These are phyloP conservation scores for Trididemnum clinides DNA, from an alignment of 23 tunicate species.

Conservation along the genomic window DNA sequence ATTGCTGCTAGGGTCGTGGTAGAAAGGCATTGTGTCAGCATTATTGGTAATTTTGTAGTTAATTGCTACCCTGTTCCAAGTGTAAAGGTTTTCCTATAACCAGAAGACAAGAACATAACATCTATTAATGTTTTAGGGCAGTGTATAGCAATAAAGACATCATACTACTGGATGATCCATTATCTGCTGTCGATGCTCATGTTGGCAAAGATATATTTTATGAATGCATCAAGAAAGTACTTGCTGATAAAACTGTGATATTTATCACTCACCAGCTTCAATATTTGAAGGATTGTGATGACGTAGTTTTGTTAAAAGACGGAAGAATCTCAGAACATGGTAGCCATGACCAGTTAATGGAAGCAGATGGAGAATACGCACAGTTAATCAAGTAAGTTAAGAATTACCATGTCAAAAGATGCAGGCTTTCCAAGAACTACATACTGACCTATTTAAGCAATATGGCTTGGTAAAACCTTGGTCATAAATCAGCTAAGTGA, in stretches of 20 bases:
- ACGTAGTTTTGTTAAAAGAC: constrained; percentile 71
- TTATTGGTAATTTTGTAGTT: too few species aligned
- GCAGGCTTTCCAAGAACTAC: too few species aligned
- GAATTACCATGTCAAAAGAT: too few species aligned
- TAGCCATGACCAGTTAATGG: constrained; percentile 70
- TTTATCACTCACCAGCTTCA: constrained; percentile 95
- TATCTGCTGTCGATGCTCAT: constrained; percentile 97
- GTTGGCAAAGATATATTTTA: constrained; percentile 96
- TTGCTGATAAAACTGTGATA: constrained; percentile 72
- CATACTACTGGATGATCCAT: constrained; percentile 88
- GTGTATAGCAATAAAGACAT: constrained; percentile 88
- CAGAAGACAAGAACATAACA: constrained; percentile 41
- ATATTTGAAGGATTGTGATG: constrained; percentile 93
- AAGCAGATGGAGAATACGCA: constrained; percentile 50
- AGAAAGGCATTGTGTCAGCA: too few species aligned
- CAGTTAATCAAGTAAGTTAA: constrained; percentile 49
- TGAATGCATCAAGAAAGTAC: constrained; percentile 81
- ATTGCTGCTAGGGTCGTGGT: too few species aligned
- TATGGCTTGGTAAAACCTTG: too few species aligned
- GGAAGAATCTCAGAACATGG: constrained; percentile 93
- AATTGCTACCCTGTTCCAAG: too few species aligned
- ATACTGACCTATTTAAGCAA: too few species aligned
- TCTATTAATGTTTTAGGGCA: constrained; percentile 75
- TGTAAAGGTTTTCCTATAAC: too few species aligned
- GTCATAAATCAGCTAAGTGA: too few species aligned